Percentiles rank a stretch among this genome's conserved stretches.
These are phyloP conservation scores for Pao palembangensis DNA, from an alignment of 2,113 vertebrate genomes.

Conservation along the genomic window DNA sequence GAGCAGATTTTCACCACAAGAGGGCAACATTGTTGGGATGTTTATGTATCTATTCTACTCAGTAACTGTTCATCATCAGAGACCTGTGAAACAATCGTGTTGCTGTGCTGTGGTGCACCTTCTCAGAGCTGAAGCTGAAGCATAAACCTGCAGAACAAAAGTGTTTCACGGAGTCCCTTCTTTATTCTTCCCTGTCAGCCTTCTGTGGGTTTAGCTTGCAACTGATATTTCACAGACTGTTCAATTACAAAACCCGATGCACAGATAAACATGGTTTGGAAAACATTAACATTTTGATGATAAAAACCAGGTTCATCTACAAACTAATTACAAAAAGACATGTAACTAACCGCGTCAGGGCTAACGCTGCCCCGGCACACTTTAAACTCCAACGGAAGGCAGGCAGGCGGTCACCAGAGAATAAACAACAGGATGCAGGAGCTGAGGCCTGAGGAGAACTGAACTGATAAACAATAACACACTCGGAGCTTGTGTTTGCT, in stretches of 20 bases:
- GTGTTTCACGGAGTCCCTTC: slow-evolving; percentile 1
- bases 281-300: not conserved
- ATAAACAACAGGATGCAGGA: slow-evolving; percentile 21
- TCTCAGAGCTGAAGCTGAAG: slow-evolving; percentile 5
- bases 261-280: not conserved
- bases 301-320: not conserved
- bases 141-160: slow-evolving; percentile 15
- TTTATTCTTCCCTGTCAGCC: too few species aligned
- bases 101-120: not conserved
- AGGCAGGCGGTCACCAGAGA: not conserved
- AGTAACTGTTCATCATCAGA: too few species aligned
- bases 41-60: too few species aligned
- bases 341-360: too few species aligned
- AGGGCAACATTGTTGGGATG: too few species aligned
- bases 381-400: not conserved
- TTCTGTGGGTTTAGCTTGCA: not conserved
- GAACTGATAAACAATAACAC: slow-evolving; percentile 16
- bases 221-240: slow-evolving; percentile 1
- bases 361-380: not conserved
- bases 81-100: too few species aligned
- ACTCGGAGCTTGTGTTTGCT: slow-evolving; percentile 4
- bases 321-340: not conserved
- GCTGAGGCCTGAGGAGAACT: not conserved
- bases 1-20: too few species aligned
- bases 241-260: too few species aligned